A percentile compares a stretch with the other conserved stretches of the same genome.
phyloP scores from a whole-genome alignment of 2,113 vertebrate genomes.

The Pithys albifrons region DNA sequence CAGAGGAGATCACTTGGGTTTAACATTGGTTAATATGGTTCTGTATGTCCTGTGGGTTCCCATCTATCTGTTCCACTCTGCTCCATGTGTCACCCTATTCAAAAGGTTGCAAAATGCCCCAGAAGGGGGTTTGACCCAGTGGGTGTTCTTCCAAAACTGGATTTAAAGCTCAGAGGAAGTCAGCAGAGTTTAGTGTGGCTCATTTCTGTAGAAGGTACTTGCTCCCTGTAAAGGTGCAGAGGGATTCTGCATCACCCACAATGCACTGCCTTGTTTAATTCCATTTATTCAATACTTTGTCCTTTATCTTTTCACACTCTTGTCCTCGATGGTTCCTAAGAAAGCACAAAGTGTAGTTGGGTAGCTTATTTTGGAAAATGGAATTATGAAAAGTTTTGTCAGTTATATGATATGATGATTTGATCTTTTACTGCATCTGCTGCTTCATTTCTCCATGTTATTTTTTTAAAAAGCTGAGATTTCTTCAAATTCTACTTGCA shows the following conservation, averaged over 20 bases:
- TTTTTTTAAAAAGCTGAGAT: background rate
- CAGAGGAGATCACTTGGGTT: background rate
- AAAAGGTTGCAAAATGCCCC: background rate
- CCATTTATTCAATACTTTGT: background rate
- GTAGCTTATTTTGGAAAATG: background rate
- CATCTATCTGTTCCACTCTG: background rate
- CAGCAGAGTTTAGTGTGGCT: background rate
- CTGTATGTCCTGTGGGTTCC: rapidly evolving
- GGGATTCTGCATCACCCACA: background rate
- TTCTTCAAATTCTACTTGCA: background rate
- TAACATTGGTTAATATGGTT: background rate
- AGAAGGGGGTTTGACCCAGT: background rate
- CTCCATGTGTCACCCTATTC: background rate
- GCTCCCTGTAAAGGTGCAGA: background rate
- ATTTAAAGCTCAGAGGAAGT: background rate
- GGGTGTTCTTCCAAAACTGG: background rate
- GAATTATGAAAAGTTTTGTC: background rate
- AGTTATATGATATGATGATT: background rate
- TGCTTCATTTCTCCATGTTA: background rate
- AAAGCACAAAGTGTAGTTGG: background rate
- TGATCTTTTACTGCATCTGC: background rate
- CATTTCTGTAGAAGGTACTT: background rate
- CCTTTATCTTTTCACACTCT: background rate
- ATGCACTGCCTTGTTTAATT: background rate
- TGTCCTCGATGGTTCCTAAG: background rate